phyloP scores from a whole-genome alignment of 2,797 vertebrate species.

The Cuniculus paca region DNA sequence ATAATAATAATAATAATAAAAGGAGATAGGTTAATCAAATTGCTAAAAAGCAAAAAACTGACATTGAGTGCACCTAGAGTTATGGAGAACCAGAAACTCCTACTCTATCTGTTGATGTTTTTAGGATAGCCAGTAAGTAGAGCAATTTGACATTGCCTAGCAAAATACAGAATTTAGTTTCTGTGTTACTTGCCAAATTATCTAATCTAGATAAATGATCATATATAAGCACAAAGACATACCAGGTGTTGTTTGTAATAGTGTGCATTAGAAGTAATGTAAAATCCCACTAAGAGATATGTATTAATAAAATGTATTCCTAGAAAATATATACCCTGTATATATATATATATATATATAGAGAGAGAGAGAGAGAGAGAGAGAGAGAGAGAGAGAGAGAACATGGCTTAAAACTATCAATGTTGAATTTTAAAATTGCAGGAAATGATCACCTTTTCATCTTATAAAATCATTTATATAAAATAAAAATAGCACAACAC shows the following conservation, averaged over 20 bases:
- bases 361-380: no score
- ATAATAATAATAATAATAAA: neutral
- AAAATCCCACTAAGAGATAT: constrained; percentile 30
- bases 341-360: no score
- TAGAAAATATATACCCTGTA: neutral
- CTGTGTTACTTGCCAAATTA: neutral
- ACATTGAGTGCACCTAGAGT: neutral
- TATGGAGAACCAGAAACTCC: neutral
- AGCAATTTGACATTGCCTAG: neutral
- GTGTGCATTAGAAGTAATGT: neutral
- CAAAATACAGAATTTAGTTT: constrained; percentile 37
- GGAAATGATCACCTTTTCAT: constrained; percentile 15
- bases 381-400: neutral
- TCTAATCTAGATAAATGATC: neutral
- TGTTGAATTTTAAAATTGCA: constrained; percentile 10
- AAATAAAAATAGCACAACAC: constrained; percentile 3
- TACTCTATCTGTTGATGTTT: neutral
- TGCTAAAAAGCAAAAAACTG: neutral
- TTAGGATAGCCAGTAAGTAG: neutral
- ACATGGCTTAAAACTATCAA: constrained; percentile 25
- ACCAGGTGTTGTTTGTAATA: neutral
- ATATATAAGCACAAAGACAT: neutral
- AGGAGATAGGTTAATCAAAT: neutral
- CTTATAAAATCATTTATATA: neutral
- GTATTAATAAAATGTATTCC: constrained; percentile 1